phyloP scores from a whole-genome alignment of 2,113 vertebrate species.

The Hippoglossus stenolepis region DNA sequence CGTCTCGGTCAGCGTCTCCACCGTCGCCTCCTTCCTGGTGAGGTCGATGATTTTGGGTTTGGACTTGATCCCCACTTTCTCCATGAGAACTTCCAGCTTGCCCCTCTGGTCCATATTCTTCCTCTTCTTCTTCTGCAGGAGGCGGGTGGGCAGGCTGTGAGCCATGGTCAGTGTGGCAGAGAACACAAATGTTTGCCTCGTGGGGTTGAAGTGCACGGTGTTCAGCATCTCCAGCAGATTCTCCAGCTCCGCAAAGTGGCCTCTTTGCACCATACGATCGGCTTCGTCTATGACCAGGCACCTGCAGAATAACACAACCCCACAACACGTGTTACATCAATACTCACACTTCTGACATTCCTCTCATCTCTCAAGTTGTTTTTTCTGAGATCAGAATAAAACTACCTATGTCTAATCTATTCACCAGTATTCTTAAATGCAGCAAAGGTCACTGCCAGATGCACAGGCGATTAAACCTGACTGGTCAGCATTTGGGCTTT shows the following conservation, averaged over 20 bases:
- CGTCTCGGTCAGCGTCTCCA: conserved; percentile 93
- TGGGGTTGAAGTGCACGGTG: conserved; percentile 89
- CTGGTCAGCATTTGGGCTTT: not conserved
- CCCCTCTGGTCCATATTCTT: conserved; percentile 86
- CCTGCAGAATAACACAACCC: conserved; percentile 72
- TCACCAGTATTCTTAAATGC: not conserved
- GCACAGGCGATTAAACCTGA: not conserved
- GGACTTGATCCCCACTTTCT: conserved; percentile 91
- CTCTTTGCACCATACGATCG: conserved; percentile 96
- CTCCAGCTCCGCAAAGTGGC: conserved; percentile 95
- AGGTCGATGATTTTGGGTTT: conserved; percentile 97
- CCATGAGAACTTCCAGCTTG: conserved; percentile 90
- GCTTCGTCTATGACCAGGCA: conserved; percentile 98
- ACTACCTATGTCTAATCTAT: not conserved
- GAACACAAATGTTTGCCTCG: conserved; percentile 94
- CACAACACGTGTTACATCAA: not conserved
- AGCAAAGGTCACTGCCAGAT: not conserved
- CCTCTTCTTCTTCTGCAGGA: conserved; percentile 91
- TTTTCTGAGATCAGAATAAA: not conserved
- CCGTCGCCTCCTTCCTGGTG: conserved; percentile 93
- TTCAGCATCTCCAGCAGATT: conserved; percentile 92
- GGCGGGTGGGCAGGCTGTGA: conserved; percentile 86
- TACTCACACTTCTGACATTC: not conserved
- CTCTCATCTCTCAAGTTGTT: not conserved
- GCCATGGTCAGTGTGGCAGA: conserved; percentile 95